Conservation (phyloP, 53 echinoderm and acorn worm genomes). For the Zoroaster sp. region DNA sequence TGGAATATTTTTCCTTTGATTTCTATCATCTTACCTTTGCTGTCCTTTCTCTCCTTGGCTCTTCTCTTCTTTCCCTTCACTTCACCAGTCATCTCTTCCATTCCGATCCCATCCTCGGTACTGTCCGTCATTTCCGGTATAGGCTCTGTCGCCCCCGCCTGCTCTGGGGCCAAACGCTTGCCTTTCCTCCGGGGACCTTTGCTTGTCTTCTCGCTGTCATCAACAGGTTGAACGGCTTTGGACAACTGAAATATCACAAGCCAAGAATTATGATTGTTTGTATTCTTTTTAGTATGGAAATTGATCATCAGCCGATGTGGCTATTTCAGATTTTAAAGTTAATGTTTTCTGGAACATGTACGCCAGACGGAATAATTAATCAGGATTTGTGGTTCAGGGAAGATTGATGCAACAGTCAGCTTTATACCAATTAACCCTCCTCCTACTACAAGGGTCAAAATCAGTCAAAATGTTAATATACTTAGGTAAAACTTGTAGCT, state of each 20-base stretch:
- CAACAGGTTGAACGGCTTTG: constrained; percentile 71
- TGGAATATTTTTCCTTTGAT: too few species aligned
- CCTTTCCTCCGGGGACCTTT: constrained; percentile 51
- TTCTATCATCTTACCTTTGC: constrained; percentile 11
- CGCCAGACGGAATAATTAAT: background rate
- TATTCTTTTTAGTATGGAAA: background rate
- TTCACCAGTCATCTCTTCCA: background rate
- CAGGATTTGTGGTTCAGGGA: background rate
- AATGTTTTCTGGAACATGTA: background rate
- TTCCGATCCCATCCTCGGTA: background rate
- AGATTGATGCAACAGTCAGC: too few species aligned
- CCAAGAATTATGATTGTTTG: background rate
- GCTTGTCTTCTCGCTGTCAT: constrained; percentile 16
- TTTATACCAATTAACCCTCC: too few species aligned
- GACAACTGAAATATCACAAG: constrained; percentile 58
- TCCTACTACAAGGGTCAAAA: too few species aligned
- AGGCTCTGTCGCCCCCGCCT: constrained; percentile 21
- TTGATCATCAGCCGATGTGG: background rate
- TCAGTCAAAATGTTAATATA: too few species aligned
- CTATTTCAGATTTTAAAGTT: background rate
- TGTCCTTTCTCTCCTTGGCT: constrained; percentile 51
- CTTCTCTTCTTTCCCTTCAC: constrained; percentile 44
- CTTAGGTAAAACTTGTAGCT: too few species aligned
- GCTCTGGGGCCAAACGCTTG: constrained; percentile 40
- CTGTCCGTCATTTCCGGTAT: background rate